Evolutionary conservation across 2,888 invertebrate genomes (phyloP), one percentile per base, ranked within the genome.

Genomic region (Chydorus sphaericus): DNA sequence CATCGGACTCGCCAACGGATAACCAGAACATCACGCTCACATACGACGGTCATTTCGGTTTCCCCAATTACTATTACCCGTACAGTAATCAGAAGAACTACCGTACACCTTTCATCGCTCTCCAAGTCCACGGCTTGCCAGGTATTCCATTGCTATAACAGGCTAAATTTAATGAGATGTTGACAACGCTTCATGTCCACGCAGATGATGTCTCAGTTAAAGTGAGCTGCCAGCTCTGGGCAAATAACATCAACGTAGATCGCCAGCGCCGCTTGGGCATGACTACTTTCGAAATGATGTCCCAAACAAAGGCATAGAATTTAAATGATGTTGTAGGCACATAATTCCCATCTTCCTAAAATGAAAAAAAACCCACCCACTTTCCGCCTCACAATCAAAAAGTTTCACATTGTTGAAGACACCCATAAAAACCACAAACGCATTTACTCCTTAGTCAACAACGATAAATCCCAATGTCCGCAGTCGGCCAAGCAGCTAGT

Each of bases 191-290:
- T n/a, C n/a, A n/a, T n/a, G n/a, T n/a, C 44, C 10, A 14, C 18
- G 16, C 33, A 33, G 36, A 23, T 18, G 52, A 26, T 20, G 36
- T 11, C n/a, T 20, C 31, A 52, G 33, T 52, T 8, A 52, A 36
- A 36, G 26, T 52, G 20, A 36, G 52, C 26, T 52, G 52, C 52
- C 31, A 37, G 23, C 52, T 52, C 36, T 52, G 52, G 52, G 52
- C 52, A 11, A 31, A 36, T 11, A 52, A 52, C 23, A 36, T 36
- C 52, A 20, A 36, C 26, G 31, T 33, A 8, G 52, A 52, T 18
- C 33, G 36, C 3, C 52, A 52, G 26, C 52, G 52, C 23, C 52
- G 52, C 14, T 52, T 52, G 52, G 52, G 52, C 36, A 52, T 31
- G 23, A 33, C 36, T 10, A 52, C 30, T 16, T 11, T 52, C 18